These are phyloP conservation scores for rabbit (Oryctolagus cuniculus) DNA, from an alignment of 2,113 vertebrate species.

Conservation along the genomic window DNA sequence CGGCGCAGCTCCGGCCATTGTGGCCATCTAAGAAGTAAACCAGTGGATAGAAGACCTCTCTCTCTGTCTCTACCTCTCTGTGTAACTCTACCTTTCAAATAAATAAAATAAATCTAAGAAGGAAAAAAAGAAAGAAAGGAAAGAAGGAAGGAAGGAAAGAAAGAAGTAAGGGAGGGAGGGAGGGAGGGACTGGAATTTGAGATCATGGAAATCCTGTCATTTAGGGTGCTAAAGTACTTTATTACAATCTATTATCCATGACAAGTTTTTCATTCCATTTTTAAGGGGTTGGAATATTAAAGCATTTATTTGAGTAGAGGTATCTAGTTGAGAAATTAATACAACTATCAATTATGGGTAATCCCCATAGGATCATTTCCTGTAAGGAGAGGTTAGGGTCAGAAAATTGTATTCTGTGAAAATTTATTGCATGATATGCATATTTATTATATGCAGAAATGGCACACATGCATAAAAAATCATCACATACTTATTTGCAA, in stretches of 20 bases:
- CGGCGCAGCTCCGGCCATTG: too few relatives aligned
- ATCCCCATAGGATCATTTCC: not conserved
- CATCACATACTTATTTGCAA: not conserved
- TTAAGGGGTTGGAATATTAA: constrained; percentile 67
- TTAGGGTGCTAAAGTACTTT: constrained; percentile 43
- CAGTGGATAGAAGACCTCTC: too few relatives aligned
- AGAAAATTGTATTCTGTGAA: constrained; percentile 38
- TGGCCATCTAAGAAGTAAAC: too few relatives aligned
- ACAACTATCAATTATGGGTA: constrained; percentile 47
- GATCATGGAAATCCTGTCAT: constrained; percentile 18
- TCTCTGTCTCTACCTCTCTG: too few relatives aligned
- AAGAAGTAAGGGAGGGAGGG: not conserved
- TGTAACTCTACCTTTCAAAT: too few relatives aligned
- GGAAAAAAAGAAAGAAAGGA: too few relatives aligned
- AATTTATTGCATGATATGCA: not conserved
- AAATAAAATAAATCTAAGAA: too few relatives aligned
- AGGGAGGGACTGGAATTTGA: not conserved
- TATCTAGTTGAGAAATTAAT: constrained; percentile 52
- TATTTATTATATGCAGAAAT: not conserved
- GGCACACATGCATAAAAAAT: not conserved
- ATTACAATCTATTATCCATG: constrained; percentile 54
- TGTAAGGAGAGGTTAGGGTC: not conserved
- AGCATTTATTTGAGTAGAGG: constrained; percentile 61
- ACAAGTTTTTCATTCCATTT: constrained; percentile 72
- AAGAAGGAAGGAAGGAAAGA: not conserved